A percentile compares a stretch with the other conserved stretches of the same genome.
Conservation (phyloP, 2,113 vertebrate genomes). For the Kobus ellipsiprymnus region DNA sequence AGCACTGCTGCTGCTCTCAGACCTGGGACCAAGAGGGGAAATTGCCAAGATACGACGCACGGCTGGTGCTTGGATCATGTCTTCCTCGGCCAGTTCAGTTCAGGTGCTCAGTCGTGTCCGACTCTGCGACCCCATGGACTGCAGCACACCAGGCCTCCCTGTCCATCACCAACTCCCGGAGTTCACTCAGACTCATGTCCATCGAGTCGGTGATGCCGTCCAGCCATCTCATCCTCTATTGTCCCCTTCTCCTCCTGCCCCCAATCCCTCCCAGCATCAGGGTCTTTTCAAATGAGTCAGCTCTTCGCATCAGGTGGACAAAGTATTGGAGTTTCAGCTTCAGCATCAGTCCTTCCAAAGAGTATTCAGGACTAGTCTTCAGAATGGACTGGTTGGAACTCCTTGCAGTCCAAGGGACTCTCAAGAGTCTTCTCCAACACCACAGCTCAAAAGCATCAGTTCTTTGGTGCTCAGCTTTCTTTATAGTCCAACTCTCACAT, state of each 20-base stretch:
- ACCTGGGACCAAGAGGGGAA: neutral
- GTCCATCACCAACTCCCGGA: neutral
- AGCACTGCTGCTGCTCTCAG: neutral
- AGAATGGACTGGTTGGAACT: neutral
- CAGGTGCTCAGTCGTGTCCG: rapidly evolving
- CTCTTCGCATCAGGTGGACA: neutral
- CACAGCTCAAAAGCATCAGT: neutral
- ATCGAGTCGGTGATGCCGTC: rapidly evolving
- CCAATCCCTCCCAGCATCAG: neutral
- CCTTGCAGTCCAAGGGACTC: neutral
- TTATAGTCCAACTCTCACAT: neutral
- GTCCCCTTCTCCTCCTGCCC: neutral
- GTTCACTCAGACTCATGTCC: neutral
- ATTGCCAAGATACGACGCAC: neutral
- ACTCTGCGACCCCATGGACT: too few species aligned
- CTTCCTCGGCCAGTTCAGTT: neutral
- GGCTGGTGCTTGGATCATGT: neutral
- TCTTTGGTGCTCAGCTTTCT: neutral
- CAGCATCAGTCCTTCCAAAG: neutral
- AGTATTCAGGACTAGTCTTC: neutral
- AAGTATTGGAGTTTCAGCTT: neutral
- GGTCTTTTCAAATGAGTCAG: neutral
- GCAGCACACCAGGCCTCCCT: neutral
- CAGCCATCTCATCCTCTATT: neutral
- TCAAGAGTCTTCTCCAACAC: neutral